Evolutionary conservation across 2,888 invertebrate species (phyloP).

Genomic region (Ornithoptera alexandrae): DNA sequence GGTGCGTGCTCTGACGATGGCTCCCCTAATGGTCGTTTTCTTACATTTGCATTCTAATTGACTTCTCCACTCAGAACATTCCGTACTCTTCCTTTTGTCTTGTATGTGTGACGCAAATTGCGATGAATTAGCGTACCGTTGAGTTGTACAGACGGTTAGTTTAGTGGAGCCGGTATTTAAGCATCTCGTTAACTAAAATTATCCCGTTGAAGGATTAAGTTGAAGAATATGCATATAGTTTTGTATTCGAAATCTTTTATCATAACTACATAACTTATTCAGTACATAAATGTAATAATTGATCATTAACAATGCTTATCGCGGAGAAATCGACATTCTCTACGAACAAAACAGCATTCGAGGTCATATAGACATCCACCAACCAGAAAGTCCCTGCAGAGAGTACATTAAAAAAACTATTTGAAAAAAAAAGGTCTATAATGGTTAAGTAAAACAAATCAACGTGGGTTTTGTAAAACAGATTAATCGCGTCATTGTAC

Average conservation of each 20-base stretch:
- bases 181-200: constrained; percentile 13
- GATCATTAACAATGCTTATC: too few relatives aligned
- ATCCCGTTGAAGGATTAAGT: not conserved
- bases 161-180: constrained; percentile 29
- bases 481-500: too few relatives aligned
- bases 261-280: not conserved
- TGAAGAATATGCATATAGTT: constrained; percentile 1
- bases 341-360: too few relatives aligned
- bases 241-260: not conserved
- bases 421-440: too few relatives aligned
- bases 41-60: constrained; percentile 80
- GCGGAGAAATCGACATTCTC: too few relatives aligned
- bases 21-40: constrained; percentile 74
- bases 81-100: constrained; percentile 61
- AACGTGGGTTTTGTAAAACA: too few relatives aligned
- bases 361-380: too few relatives aligned
- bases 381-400: too few relatives aligned
- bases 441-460: too few relatives aligned
- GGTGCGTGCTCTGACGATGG: constrained; percentile 49
- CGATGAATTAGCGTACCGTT: constrained; percentile 54
- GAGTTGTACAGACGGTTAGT: constrained; percentile 39
- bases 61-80: constrained; percentile 55
- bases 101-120: constrained; percentile 63
- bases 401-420: too few relatives aligned
- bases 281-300: not conserved